Evolutionary conservation across 2,888 invertebrate genomes (phyloP).

Genomic region (Leucoptera coffeella): DNA sequence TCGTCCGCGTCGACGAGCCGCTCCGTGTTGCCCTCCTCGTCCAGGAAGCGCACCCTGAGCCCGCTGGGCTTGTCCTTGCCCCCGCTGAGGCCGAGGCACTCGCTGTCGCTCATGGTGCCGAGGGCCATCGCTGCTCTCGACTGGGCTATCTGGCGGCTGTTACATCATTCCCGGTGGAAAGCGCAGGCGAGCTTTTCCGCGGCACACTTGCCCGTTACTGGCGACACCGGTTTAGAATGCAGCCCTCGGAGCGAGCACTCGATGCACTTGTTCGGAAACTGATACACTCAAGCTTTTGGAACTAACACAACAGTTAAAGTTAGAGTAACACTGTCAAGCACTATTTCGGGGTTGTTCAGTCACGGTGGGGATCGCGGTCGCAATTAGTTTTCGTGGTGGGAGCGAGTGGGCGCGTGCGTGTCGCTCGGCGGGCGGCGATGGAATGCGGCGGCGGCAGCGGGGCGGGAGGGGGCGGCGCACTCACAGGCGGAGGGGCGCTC

Average conservation of each 20-base stretch:
- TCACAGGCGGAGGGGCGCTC: not conserved
- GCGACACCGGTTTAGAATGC: conserved; percentile 50
- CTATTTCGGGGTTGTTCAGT: no score
- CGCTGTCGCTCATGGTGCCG: conserved; percentile 37
- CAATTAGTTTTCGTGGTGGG: conserved; percentile 3
- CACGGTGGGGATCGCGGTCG: no score
- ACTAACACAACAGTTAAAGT: no score
- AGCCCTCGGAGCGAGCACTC: conserved; percentile 36
- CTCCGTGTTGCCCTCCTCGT: conserved; percentile 44
- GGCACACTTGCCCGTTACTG: conserved; percentile 30
- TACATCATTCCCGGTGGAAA: conserved; percentile 16
- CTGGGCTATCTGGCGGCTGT: conserved; percentile 12
- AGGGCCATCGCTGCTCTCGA: conserved; percentile 49
- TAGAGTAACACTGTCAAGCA: no score
- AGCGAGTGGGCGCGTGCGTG: conserved; percentile 15
- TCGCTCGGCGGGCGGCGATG: conserved; percentile 17
- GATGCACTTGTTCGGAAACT: conserved; percentile 37
- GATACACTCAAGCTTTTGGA: no score
- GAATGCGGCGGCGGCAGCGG: conserved; percentile 14
- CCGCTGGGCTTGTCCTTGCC: conserved; percentile 25
- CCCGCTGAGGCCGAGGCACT: conserved; percentile 26
- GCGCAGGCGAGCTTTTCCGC: not conserved
- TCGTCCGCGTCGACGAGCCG: conserved; percentile 40
- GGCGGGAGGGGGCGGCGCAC: conserved; percentile 7
- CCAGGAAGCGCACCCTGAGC: conserved; percentile 38